Conservation (phyloP, 2,888 invertebrate genomes). For the Girardia tigrina region DNA sequence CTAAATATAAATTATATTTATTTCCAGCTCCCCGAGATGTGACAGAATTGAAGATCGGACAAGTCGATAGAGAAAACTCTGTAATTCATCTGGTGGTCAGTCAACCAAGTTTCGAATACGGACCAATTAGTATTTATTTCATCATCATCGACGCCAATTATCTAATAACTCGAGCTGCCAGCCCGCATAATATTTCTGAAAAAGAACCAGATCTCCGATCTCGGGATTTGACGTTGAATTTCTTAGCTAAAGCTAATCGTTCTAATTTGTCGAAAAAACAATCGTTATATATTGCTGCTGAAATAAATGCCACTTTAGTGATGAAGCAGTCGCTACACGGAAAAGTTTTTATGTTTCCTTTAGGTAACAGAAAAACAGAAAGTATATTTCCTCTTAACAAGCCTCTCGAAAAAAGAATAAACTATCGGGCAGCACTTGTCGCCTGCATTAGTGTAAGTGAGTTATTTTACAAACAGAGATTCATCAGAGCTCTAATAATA, state of each 20-base stretch:
- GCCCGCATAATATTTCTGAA: neutral
- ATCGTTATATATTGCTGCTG: neutral
- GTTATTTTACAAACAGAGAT: no score
- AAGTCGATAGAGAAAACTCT: neutral
- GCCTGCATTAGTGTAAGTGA: slow-evolving; percentile 13
- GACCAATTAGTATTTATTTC: neutral
- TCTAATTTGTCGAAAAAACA: neutral
- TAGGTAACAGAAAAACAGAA: neutral
- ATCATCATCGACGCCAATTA: neutral
- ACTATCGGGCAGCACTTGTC: slow-evolving; percentile 23
- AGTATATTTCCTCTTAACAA: neutral
- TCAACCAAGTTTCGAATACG: neutral
- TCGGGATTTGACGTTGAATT: neutral
- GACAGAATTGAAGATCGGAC: neutral
- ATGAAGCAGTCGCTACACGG: neutral
- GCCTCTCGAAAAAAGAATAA: neutral
- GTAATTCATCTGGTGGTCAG: neutral
- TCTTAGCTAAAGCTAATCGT: neutral
- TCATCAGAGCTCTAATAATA: no score
- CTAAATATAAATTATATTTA: no score
- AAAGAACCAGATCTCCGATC: neutral
- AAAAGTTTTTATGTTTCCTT: neutral
- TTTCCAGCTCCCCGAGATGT: neutral
- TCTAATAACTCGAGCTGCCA: neutral
- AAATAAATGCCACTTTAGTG: neutral